Conservation (phyloP, 2,797 vertebrate genomes). For the Margarornis squamiger region DNA sequence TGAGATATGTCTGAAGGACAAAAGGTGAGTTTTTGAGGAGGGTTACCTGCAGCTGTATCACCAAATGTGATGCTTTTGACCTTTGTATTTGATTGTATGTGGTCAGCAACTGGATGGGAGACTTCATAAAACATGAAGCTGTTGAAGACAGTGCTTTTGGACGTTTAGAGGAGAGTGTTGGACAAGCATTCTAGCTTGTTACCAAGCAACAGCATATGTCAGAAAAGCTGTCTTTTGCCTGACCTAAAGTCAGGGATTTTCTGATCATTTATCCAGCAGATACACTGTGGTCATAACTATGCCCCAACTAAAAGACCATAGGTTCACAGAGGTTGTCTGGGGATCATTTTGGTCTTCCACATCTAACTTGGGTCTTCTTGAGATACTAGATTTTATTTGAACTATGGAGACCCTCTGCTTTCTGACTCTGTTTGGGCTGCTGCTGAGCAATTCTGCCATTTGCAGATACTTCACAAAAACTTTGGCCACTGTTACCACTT, state of each 20-base stretch:
- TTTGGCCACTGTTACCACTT: background rate
- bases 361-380: background rate
- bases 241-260: background rate
- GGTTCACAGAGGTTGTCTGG: background rate
- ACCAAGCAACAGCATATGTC: background rate
- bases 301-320: background rate
- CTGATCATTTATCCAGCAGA: background rate
- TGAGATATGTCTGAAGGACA: slow-evolving; percentile 92
- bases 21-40: slow-evolving; percentile 74
- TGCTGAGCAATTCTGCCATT: background rate
- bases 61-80: background rate
- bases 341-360: background rate
- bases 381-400: background rate
- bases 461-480: background rate
- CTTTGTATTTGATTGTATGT: background rate
- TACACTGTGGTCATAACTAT: background rate
- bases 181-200: background rate
- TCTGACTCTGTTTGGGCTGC: background rate
- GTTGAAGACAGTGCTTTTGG: background rate
- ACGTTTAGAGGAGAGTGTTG: background rate
- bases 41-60: slow-evolving; percentile 11
- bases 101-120: background rate
- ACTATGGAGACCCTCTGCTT: background rate
- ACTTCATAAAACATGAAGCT: background rate
- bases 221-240: background rate